Evolutionary conservation across 2,113 vertebrate genomes (phyloP), one percentile per base, ranked within the genome.

Genomic region (Tringa solitaria): DNA sequence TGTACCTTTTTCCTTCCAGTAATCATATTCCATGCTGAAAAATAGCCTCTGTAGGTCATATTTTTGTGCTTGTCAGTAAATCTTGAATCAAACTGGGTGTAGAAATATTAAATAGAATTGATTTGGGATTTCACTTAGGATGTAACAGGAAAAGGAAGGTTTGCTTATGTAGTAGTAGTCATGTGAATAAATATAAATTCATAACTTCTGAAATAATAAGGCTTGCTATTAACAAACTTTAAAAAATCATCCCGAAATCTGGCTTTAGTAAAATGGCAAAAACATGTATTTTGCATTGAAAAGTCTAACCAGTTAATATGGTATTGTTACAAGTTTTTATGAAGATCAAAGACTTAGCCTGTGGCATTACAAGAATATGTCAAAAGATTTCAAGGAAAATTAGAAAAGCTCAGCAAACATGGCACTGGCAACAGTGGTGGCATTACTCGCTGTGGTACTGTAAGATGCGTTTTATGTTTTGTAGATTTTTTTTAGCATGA

Each of bases 331-430:
- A 93, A 80, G 6, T 48, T 94, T 79, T 94, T 63, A 37, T 8
- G 32, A 84, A 87, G 79, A 96, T 93, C 76, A 86, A 90, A 95
- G 60, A 59, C 54, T 73, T 88, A 89, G 77, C 90, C 76, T 81
- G 15, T 90, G 73, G 90, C 61, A 82, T 73, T 92, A 54, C 69
- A 87, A 64, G 43, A 81, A 45, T 53, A 67, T 79, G 26, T 76
- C 76, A 89, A 69, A 94, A 61, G 17, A n/a, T 82, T 93, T 92
- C 39, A 87, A 69, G 56, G 78, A 85, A 89, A 93, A 54, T 69
- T 60, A 84, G 63, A 77, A 87, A 88, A 68, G 8, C 84, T 39
- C 53, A 65, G 63, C 46, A 84, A 93, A 65, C 19, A 63, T 88
- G 73, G 12, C 51, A 87, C n/a, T 79, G 14, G 26, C 20, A 91